phyloP scores from a whole-genome alignment of 37 sponge, comb jelly and placozoan genomes.

The Mnemiopsis leidyi region DNA sequence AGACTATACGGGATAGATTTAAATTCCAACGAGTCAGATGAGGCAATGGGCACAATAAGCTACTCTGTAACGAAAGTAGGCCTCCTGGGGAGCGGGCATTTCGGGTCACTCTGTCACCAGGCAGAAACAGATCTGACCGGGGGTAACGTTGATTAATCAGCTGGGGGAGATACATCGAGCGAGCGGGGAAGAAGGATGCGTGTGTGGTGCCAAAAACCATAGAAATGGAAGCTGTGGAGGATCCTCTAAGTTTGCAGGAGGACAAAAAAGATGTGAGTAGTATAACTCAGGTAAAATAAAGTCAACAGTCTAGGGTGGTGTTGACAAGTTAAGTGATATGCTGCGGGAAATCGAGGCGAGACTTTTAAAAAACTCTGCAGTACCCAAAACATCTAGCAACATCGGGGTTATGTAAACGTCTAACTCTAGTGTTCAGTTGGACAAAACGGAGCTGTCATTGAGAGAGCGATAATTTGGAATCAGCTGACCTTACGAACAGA shows the following conservation, averaged over 20 bases:
- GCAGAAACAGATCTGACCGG: background rate
- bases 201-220: background rate
- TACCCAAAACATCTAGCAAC: background rate
- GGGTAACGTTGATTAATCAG: background rate
- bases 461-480: background rate
- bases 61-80: background rate
- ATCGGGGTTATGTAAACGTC: too few species aligned
- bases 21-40: background rate
- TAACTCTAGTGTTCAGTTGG: too few species aligned
- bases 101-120: background rate
- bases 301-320: background rate
- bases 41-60: background rate
- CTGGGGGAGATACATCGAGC: background rate
- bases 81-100: background rate
- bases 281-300: background rate
- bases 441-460: background rate
- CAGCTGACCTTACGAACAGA: background rate
- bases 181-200: background rate
- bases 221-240: background rate
- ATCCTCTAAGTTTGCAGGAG: background rate
- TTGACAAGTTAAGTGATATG: background rate
- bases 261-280: background rate
- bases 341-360: background rate
- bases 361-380: background rate
- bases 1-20: background rate